Base-by-base conservation (phyloP, 2,113 vertebrate species). In the Donacobius atricapilla region DNA sequence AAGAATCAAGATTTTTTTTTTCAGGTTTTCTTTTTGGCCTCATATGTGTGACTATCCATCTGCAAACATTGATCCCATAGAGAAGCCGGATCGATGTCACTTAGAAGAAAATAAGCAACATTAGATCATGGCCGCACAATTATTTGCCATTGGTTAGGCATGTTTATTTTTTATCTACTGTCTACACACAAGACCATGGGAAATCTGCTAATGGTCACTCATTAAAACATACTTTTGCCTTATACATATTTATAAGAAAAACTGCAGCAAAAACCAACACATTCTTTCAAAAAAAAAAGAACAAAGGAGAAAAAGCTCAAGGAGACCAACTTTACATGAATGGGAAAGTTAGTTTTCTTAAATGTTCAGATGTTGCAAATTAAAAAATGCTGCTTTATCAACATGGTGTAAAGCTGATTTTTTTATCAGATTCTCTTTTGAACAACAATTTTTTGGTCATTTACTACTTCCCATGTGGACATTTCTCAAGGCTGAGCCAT, bases 211-310 rank as follows among this genome's bases (percentile, higher is more conserved):
- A 94, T 85, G 89, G 84, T 87, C 95, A 82, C 42, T 95, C 85
- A 94, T 95, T 97, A 95, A 97, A 97, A 96, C 4, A 23, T 79
- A 54, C 48, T 87, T 89, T 68, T 94, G 68, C 48, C 37, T 89
- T 73, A 87, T 95, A 58, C 73, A 91, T 96, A 95, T 94, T 95
- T 68, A 92, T 79, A 83, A 79, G 75, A 72, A 37, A 75, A 14
- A 53, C 44, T 77, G 22, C 48, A 77, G 45, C 13, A 5, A 83
- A 90, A 94, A 19, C 9, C 35, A 87, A 81, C 14, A 28, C 21
- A 57, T 51, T 78, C 42, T 70, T 77, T 88, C 75, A 56, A 78
- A 56, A 95, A 56, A 78, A 56, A 95, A 79, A 80, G 68, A 96
- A 68, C 42, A 82, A 81, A 83, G 57, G 44, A 70, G 39, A 60